Base-by-base conservation (phyloP, 2,797 vertebrate genomes). In the Megaceryle alcyon region DNA sequence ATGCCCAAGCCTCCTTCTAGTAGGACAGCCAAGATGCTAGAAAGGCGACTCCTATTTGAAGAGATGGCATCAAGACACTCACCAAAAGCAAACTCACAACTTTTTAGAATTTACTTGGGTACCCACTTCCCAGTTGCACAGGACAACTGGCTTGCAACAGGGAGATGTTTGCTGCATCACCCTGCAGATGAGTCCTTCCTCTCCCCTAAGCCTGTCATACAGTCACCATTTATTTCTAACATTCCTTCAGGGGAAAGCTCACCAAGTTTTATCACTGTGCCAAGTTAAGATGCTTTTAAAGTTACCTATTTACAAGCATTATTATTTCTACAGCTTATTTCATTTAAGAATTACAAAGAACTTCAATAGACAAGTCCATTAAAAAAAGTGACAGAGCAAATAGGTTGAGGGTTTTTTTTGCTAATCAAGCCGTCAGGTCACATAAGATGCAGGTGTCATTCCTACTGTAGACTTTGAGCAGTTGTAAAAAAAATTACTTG, bases 111-210 rank as follows among this genome's bases (percentile, higher is more conserved):
- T 66, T 26, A 14, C 8, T 56, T n/a, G 10, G 23, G 20, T 21
- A 41, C 5, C 28, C 1, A 1, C n/a, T 51, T 48, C 29, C 49
- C 13, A 3, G 1, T 6, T 43, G 35, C 4, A 6, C 14, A 35
- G 33, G 26, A 18, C 8, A 65, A 16, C 13, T 2, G 1, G 8
- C 18, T 18, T 37, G 14, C n/a, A 29, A 18, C 59, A 7, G 21
- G 59, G 23, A n/a, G 14, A 17, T 8, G 12, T 13, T 43, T 29
- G 14, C 6, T 29, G 14, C 6, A 4, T 26, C 49, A 29, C 28
- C 13, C 29, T 49, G 25, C 25, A 49, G 60, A 16, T 1, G 1
- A 12, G 7, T 16, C 6, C 20, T 59, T 33, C 35, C 51, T 26
- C 41, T 78, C 14, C 25, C 21, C 26, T n/a, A 71, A 14, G 16